Base-by-base conservation (phyloP, 2,888 invertebrate species). In the Prostheceraeus crozeri region DNA sequence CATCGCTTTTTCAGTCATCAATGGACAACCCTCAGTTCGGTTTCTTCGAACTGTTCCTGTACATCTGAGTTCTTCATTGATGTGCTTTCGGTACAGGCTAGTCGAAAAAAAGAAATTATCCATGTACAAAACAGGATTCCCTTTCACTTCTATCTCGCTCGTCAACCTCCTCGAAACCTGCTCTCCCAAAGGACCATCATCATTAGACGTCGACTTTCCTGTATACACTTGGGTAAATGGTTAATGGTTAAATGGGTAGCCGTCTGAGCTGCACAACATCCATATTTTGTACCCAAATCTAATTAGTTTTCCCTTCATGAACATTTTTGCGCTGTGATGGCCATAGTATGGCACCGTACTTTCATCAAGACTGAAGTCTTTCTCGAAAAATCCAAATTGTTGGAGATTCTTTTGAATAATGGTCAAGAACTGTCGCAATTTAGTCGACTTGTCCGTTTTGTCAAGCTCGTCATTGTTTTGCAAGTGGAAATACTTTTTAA, bases 291-390 rank as follows among this genome's bases (percentile, higher is more conserved):
- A 68, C 1, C 67, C 65, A 64, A 64, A 66, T 11, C 65, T 27
- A n/a, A 66, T 63, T 8, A 65, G 65, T 56, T 67, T 68, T 28
- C 67, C 65, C 27, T 61, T 53, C 14, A 63, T 66, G 36, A 60
- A 65, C 48, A 66, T 66, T 52, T 65, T 66, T 10, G 60, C 53
- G 19, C 65, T 60, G 57, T 67, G 67, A 28, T 57, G 30, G 8
- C 67, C 72, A 65, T 67, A 75, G 62, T 75, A 75, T 19, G 71
- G 69, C 14, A 70, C 66, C 72, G 73, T 72, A 10, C 68, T 64
- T 63, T 74, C 71, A 65, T 72, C 73, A 61, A 72, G 51, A 40
- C 56, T 19, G 11, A 63, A 57, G 14, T 60, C 45, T n/a, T 14
- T 55, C 27, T 48, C 48, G 27, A 48, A 48, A 23, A 48, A 23